Percentiles rank a stretch among this genome's conserved stretches.
Evolutionary conservation across 2,888 invertebrate species (phyloP).

Genomic region (Athetis lepigone): DNA sequence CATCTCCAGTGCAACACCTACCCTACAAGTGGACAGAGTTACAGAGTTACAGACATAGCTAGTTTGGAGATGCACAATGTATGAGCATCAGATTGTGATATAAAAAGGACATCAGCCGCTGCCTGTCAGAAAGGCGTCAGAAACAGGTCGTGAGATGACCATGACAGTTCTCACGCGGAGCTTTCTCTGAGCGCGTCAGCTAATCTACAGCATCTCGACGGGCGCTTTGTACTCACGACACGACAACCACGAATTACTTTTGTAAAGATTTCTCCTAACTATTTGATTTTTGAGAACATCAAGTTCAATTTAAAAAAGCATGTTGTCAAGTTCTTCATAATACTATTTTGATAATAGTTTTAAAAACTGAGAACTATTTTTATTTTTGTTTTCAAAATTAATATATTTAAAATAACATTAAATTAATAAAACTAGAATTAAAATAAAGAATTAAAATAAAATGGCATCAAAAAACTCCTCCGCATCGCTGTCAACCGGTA

Average conservation of each 20-base stretch:
- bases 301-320: too few relatives aligned
- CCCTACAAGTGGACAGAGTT: background rate
- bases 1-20: background rate
- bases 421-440: too few relatives aligned
- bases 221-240: slow-evolving; percentile 12
- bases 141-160: slow-evolving; percentile 53
- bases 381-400: too few relatives aligned
- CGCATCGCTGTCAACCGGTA: too few relatives aligned
- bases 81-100: slow-evolving; percentile 17
- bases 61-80: background rate
- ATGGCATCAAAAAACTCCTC: too few relatives aligned
- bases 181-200: slow-evolving; percentile 38
- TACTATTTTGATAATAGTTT: too few relatives aligned
- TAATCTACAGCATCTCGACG: slow-evolving; percentile 25
- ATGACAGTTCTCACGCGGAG: slow-evolving; percentile 22
- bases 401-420: too few relatives aligned
- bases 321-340: too few relatives aligned
- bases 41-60: background rate
- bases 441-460: too few relatives aligned
- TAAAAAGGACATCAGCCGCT: slow-evolving; percentile 1
- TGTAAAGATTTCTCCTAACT: slow-evolving; percentile 17
- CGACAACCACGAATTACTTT: slow-evolving; percentile 29
- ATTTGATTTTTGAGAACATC: too few relatives aligned
- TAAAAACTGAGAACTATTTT: too few relatives aligned
- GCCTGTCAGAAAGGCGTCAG: background rate